Conservation (phyloP, 2,888 invertebrate species). For the Euclidia mi region DNA sequence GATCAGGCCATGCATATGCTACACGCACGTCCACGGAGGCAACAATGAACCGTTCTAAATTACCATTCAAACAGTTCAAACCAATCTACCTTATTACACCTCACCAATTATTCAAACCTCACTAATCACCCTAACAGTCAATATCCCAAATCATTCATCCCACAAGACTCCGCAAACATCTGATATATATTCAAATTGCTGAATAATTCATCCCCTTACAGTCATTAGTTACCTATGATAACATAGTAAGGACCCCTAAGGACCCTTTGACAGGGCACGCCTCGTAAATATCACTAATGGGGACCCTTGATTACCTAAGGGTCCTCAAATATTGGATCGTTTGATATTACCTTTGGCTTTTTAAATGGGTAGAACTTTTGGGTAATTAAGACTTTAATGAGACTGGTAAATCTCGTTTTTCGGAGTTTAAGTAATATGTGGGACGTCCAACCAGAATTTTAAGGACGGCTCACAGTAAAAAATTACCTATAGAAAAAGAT, state of each 20-base stretch:
- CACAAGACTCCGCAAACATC: not conserved
- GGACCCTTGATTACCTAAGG: slow-evolving; percentile 34
- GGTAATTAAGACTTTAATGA: slow-evolving; percentile 2
- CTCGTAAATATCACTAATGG: slow-evolving; percentile 49
- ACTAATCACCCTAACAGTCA: no score
- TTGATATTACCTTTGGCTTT: slow-evolving; percentile 20
- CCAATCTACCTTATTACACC: no score
- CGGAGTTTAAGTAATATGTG: no score
- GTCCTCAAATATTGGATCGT: slow-evolving; percentile 32
- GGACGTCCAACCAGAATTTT: no score
- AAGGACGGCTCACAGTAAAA: no score
- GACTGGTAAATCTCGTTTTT: not conserved
- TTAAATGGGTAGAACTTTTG: slow-evolving; percentile 17
- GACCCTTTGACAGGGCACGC: slow-evolving; percentile 26
- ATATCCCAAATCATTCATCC: no score
- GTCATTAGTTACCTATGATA: slow-evolving; percentile 25
- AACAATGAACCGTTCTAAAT: no score
- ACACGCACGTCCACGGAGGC: no score
- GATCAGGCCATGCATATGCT: no score
- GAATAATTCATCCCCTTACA: slow-evolving; percentile 25
- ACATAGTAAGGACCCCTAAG: slow-evolving; percentile 9
- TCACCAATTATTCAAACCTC: no score
- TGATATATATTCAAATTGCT: slow-evolving; percentile 9
- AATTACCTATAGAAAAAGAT: no score
- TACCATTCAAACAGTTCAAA: no score